These are phyloP conservation scores for Struthidea cinerea DNA, from an alignment of 2,113 vertebrate genomes.

Conservation along the genomic window DNA sequence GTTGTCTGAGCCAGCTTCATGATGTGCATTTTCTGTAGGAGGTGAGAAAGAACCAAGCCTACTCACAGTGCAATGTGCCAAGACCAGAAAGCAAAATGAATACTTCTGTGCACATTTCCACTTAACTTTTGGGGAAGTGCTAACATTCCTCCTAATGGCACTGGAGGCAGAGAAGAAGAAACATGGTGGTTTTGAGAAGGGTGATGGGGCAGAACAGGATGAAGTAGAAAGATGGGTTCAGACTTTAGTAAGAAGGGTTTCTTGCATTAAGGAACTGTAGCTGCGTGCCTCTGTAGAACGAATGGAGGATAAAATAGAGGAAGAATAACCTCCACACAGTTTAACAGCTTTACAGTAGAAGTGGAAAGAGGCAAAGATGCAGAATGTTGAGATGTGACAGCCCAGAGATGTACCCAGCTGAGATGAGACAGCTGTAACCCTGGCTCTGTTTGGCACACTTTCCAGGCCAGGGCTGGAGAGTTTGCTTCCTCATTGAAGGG, in stretches of 20 bases:
- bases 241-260: not conserved
- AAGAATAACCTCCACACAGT: not conserved
- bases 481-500: constrained; percentile 78
- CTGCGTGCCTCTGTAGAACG: not conserved
- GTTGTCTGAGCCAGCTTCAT: not conserved
- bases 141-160: not conserved
- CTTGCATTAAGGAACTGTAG: not conserved
- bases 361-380: not conserved
- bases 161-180: not conserved
- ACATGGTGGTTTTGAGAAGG: not conserved
- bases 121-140: not conserved
- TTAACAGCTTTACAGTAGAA: not conserved
- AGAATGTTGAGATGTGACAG: not conserved
- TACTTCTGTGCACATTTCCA: not conserved
- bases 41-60: not conserved
- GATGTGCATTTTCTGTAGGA: not conserved
- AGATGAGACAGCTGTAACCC: not conserved
- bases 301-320: not conserved
- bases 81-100: not conserved
- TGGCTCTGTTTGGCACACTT: not conserved
- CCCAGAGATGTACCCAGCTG: not conserved
- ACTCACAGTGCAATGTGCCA: not conserved
- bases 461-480: constrained; percentile 82
- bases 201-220: not conserved
- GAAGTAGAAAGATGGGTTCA: not conserved